Evolutionary conservation across 2,888 invertebrate species (phyloP).

Genomic region (Phaonia tiefii): DNA sequence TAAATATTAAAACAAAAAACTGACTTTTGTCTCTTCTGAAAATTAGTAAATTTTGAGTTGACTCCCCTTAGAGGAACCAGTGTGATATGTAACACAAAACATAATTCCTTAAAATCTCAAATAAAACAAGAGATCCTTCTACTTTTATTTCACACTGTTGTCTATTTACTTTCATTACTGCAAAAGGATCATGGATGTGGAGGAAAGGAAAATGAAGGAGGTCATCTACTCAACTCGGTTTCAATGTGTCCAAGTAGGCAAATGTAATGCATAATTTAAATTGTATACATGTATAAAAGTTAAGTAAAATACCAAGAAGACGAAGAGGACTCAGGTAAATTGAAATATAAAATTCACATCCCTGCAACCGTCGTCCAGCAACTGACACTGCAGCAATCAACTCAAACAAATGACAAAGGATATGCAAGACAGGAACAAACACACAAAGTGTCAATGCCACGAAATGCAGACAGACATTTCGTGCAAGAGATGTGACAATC

Average conservation of each 20-base stretch:
- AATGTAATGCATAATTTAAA: neutral
- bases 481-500: too few species aligned
- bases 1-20: too few species aligned
- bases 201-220: neutral
- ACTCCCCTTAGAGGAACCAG: too few species aligned
- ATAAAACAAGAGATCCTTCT: too few species aligned
- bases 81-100: too few species aligned
- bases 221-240: neutral
- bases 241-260: constrained; percentile 18
- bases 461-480: neutral
- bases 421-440: neutral
- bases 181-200: neutral
- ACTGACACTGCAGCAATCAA: neutral
- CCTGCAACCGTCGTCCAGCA: neutral
- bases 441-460: constrained; percentile 4
- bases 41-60: too few species aligned
- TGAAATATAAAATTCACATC: constrained; percentile 10
- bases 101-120: too few species aligned
- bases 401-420: neutral
- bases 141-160: too few species aligned
- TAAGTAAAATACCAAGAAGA: neutral
- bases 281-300: neutral
- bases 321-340: neutral
- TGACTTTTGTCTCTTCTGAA: too few species aligned
- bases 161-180: too few species aligned